A percentile compares a stretch with the other conserved stretches of the same genome.
phyloP scores from a whole-genome alignment of 2,888 invertebrate species.

The Scaeva pyrastri region DNA sequence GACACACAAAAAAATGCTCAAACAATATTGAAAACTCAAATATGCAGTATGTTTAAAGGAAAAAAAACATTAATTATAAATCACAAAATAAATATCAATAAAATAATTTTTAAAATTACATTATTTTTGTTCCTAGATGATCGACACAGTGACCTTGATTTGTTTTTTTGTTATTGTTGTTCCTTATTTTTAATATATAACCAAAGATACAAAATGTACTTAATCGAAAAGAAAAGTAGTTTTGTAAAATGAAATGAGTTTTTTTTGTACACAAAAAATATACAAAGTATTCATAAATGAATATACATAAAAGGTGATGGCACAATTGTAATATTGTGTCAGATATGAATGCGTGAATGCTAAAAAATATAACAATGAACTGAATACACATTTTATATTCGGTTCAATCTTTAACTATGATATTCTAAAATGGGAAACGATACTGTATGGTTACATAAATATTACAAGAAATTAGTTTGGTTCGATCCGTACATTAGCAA shows the following conservation, averaged over 20 bases:
- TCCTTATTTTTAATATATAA: conserved; percentile 41
- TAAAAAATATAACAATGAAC: conserved; percentile 40
- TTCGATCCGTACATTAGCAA: conserved; percentile 46
- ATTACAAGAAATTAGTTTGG: conserved; percentile 41
- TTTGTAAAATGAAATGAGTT: conserved; percentile 55
- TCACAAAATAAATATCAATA: conserved; percentile 71
- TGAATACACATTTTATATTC: conserved; percentile 48
- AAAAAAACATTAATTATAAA: conserved; percentile 59
- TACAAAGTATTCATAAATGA: conserved; percentile 52
- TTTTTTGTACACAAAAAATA: conserved; percentile 65
- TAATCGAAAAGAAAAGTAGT: conserved; percentile 40
- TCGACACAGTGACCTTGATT: conserved; percentile 51
- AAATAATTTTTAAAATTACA: conserved; percentile 66
- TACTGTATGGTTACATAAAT: conserved; percentile 31
- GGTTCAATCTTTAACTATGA: conserved; percentile 46
- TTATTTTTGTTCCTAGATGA: conserved; percentile 52
- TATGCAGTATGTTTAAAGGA: conserved; percentile 42
- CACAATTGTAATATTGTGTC: conserved; percentile 33
- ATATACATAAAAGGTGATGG: conserved; percentile 46
- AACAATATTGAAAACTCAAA: conserved; percentile 47
- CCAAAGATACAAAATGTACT: conserved; percentile 41
- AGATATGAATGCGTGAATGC: conserved; percentile 30
- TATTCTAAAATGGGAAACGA: conserved; percentile 34
- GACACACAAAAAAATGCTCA: conserved; percentile 17
- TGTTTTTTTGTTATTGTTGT: conserved; percentile 11